Evolutionary conservation across 2,113 vertebrate genomes (phyloP), one percentile per base, ranked within the genome.

Genomic region (Todiramphus saurophagus): DNA sequence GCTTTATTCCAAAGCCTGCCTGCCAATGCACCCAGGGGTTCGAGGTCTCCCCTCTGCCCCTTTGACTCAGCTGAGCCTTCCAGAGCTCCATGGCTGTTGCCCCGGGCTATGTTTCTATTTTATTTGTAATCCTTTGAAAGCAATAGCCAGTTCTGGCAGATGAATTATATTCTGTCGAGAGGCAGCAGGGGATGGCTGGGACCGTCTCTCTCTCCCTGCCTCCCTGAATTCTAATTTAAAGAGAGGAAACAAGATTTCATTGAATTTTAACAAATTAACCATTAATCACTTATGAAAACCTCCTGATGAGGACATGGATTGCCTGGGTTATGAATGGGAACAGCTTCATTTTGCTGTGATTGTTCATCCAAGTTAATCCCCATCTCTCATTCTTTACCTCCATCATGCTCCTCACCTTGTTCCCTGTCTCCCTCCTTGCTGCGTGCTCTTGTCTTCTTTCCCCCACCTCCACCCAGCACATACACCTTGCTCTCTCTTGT

Each of bases 221-320:
- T 93, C 91, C 67, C 85, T 66, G 94, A 94, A 96, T 96, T 92
- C 94, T 95, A 95, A 97, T 96, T 97, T 97, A 88, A 96, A 97
- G 75, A 91, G 88, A 94, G 90, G 93, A 96, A 95, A 97, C 87
- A 93, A 93, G 95, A 97, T 95, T 97, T 95, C 96, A 96, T 96
- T 93, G 96, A 96, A 95, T 96, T 97, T 96, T 95, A 96, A 96
- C 97, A 96, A 97, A 96, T 96, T 94, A 82, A 90, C 91, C 95
- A 96, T 95, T 94, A 96, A 96, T 96, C 96, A 96, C 96, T 97
- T 95, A 96, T 96, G 95, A 96, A 97, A 96, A 94, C 90, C 93
- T 95, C 93, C 94, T 85, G 93, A 96, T 91, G 96, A 96, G 90
- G 89, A 79, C 73, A 80, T 56, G 83, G 76, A 96, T 92, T 30